phyloP scores from a whole-genome alignment of 2,888 invertebrate species.

The Torymus aiolomorphi region DNA sequence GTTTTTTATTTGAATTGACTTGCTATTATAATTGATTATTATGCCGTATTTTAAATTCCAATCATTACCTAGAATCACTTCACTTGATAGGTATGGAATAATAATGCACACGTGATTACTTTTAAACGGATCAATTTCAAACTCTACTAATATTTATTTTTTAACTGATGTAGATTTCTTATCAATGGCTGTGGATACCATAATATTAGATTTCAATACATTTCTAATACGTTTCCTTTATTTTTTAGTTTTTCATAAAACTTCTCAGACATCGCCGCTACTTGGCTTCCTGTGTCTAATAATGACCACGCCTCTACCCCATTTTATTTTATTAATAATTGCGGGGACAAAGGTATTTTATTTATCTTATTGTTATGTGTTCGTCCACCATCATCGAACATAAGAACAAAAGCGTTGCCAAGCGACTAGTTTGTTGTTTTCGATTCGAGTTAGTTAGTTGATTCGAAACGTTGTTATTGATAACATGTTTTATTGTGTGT shows the following conservation, averaged over 20 bases:
- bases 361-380: no score
- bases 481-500: no score
- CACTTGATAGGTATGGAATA: background rate
- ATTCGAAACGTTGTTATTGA: no score
- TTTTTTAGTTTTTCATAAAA: background rate
- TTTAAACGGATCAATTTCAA: background rate
- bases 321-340: background rate
- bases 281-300: no score
- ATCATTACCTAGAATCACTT: background rate
- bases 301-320: background rate
- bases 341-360: background rate
- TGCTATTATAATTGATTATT: background rate
- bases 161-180: no score
- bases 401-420: no score
- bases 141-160: no score
- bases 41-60: background rate
- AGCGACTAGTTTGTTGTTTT: no score
- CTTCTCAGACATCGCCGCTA: background rate
- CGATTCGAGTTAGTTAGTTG: no score
- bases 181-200: background rate
- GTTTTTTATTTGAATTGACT: background rate
- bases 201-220: no score
- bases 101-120: background rate
- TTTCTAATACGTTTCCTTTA: no score
- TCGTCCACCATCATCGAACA: no score